Base-by-base conservation (phyloP, 1,140 invertebrate genomes). In the Euura lappo region DNA sequence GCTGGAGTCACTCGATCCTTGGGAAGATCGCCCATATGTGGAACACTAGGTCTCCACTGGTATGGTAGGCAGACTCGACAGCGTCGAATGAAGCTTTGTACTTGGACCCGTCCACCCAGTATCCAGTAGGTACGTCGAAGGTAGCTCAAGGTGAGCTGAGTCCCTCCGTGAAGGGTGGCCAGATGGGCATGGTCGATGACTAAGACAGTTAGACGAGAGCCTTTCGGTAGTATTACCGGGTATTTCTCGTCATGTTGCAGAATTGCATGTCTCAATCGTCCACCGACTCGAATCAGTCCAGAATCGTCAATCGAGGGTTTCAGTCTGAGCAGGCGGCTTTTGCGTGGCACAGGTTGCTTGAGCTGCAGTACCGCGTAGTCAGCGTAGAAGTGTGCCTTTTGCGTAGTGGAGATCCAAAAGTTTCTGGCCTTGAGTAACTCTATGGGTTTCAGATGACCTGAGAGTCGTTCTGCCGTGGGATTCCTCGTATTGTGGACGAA, bases 11-110 rank as follows among this genome's bases (percentile, higher is more conserved):
- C 77, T 72, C 82, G 44, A 3, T 68, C 65, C 4, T 64, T n/a
- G 8, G 75, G 75, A 68, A 86, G 75, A 43, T 82, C 72, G 5
- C 74, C 83, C 85, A 86, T 86, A 0, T 65, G 5, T 77, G 79
- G 10, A 71, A 45, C 7, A 72, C 51, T 42, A 74, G 44, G 46
- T 45, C 11, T 7, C 79, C 75, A 44, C 74, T 76, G n/a, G 75
- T 47, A 13, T 70, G 75, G 43, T 72, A 77, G 72, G n/a, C 82
- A 84, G 6, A 44, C 70, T n/a, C n/a, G n/a, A n/a, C n/a, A n/a
- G n/a, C n/a, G n/a, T n/a, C n/a, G n/a, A n/a, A n/a, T n/a, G n/a
- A n/a, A n/a, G n/a, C n/a, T n/a, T n/a, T n/a, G n/a, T n/a, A n/a
- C n/a, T n/a, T n/a, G n/a, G n/a, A n/a, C n/a, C n/a, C n/a, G n/a